phyloP scores from a whole-genome alignment of 2,888 invertebrate species.

The Galeopsomyia nigrocyanea region DNA sequence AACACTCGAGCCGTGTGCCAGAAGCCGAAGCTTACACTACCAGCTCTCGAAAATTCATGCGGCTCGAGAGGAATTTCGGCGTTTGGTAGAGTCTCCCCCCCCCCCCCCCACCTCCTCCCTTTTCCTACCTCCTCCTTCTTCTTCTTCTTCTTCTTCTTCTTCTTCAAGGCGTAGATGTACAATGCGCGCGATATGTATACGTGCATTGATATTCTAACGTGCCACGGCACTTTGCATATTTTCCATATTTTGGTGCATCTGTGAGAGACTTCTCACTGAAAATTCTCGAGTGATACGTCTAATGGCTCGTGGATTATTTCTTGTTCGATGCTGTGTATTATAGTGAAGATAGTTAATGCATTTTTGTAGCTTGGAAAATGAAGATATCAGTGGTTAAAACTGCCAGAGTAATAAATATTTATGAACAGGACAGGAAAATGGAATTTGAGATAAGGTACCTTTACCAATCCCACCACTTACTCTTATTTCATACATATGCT shows the following conservation, averaged over 20 bases:
- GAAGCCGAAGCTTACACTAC: conserved; percentile 46
- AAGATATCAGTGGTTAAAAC: too few relatives aligned
- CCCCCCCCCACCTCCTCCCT: neutral
- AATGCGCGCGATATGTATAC: conserved; percentile 12
- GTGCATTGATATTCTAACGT: conserved; percentile 45
- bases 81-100: conserved; percentile 17
- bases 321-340: neutral
- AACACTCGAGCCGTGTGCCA: conserved; percentile 42
- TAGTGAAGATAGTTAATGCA: too few relatives aligned
- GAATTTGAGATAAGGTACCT: too few relatives aligned
- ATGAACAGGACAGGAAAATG: too few relatives aligned
- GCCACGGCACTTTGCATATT: conserved; percentile 39
- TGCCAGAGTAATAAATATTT: too few relatives aligned
- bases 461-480: too few relatives aligned
- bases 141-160: too few relatives aligned
- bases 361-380: too few relatives aligned
- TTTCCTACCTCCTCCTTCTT: neutral
- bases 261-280: neutral
- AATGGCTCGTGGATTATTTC: conserved; percentile 13
- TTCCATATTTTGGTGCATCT: conserved; percentile 7
- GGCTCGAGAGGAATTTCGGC: conserved; percentile 26
- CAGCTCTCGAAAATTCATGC: conserved; percentile 43
- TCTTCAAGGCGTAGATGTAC: conserved; percentile 28
- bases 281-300: neutral
- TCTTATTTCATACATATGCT: too few relatives aligned